Evolutionary conservation across 2,797 vertebrate species (phyloP), one percentile per base, ranked within the genome.

Genomic region (Chanos chanos): DNA sequence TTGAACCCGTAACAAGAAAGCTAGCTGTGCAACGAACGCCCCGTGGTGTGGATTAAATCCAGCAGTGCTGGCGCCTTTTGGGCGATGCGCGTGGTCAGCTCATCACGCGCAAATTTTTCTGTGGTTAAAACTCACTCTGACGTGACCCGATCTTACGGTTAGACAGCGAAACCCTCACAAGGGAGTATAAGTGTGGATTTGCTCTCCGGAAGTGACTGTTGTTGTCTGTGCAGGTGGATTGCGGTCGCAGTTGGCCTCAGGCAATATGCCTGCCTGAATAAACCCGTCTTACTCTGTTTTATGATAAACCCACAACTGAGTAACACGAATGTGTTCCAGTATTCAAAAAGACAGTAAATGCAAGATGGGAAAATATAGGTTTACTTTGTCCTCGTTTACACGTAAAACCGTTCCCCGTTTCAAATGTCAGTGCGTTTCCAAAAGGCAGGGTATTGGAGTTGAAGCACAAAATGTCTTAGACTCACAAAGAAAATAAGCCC

Each of bases 231-330:
- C 63, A 66, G 63, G 63, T 66, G 63, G 19, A n/a, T 52, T 66
- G 63, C 58, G 52, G 53, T 51, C 63, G 43, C 39, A 47, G 45
- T n/a, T 66, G 63, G 58, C 54, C 63, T 24, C 54, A 44, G 63
- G 63, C 28, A 15, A 36, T 43, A 63, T 36, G 27, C 27, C 36
- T 48, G 47, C 53, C 48, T 58, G 62, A 27, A 34, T 58, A 57
- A 62, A 50, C 62, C 49, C 7, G 10, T 54, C 53, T 58, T 6
- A 19, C 51, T 58, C 45, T 41, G 48, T 64, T 66, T 22, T 5
- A 5, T 53, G 45, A 43, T 57, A 69, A 37, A 41, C 36, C 44
- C 45, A 37, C 37, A 22, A 60, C 18, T 51, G 60, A 47, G 54
- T 31, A 43, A 56, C 45, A 54, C 10, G 41, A 43, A 68, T 36